A percentile compares a stretch with the other conserved stretches of the same genome.
These are phyloP conservation scores for Drosophila antonietae DNA, from an alignment of 2,888 invertebrate genomes.

Conservation along the genomic window DNA sequence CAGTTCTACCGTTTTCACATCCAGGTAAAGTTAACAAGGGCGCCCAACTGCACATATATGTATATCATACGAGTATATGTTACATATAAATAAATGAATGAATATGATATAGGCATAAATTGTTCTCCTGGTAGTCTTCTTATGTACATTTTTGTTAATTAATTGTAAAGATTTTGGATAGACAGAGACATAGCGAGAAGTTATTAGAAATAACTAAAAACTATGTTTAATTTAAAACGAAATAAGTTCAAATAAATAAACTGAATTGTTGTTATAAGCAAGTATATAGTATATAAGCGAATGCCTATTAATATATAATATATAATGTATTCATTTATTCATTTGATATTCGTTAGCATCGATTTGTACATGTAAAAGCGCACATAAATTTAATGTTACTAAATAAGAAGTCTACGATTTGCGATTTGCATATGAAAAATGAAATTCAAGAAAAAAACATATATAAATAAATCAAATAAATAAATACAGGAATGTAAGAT, in stretches of 20 bases:
- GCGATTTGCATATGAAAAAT: constrained; percentile 20
- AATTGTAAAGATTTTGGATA: constrained; percentile 71
- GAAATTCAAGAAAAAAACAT: not conserved
- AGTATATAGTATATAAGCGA: constrained; percentile 42
- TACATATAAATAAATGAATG: constrained; percentile 7
- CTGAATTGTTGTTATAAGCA: constrained; percentile 58
- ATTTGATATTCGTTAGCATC: constrained; percentile 56
- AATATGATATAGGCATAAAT: constrained; percentile 32
- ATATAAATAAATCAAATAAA: not conserved
- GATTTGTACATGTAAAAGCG: constrained; percentile 75
- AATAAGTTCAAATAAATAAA: constrained; percentile 41
- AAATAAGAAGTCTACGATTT: constrained; percentile 54
- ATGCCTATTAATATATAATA: constrained; percentile 44
- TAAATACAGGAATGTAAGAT: constrained; percentile 69
- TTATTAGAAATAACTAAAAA: constrained; percentile 80
- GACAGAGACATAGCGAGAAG: constrained; percentile 49
- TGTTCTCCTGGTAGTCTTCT: constrained; percentile 42
- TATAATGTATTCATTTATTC: constrained; percentile 36
- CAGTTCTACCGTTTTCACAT: constrained; percentile 55
- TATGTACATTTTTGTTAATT: constrained; percentile 66
- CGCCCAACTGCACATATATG: constrained; percentile 26
- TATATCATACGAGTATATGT: not conserved
- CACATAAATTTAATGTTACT: constrained; percentile 65
- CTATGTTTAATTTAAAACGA: constrained; percentile 40
- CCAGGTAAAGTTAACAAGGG: constrained; percentile 73